Evolutionary conservation across 2,113 vertebrate genomes (phyloP).

Genomic region (Orthonyx spaldingii): DNA sequence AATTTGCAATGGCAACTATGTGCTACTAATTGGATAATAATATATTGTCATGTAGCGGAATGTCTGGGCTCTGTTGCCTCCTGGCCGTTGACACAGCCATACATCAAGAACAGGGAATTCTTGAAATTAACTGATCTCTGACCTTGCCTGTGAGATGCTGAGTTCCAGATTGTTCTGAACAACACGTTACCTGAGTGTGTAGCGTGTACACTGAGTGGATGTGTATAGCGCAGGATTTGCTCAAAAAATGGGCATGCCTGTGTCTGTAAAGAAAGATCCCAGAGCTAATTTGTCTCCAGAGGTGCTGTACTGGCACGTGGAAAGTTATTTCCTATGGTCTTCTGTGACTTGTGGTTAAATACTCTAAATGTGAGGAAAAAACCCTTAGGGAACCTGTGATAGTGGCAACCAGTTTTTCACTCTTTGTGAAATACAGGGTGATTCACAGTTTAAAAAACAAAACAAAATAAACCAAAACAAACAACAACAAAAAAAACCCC

Average conservation of each 20-base stretch:
- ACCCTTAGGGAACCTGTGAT: neutral
- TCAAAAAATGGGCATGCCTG: neutral
- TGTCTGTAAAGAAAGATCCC: neutral
- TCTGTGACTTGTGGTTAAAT: neutral
- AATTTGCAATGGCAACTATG: neutral
- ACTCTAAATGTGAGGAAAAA: neutral
- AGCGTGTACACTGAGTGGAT: too few species aligned
- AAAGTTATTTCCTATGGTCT: neutral
- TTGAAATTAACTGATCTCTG: neutral
- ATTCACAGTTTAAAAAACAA: neutral
- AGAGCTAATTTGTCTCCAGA: neutral
- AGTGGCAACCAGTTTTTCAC: neutral
- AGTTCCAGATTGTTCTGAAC: neutral
- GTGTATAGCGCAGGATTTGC: neutral
- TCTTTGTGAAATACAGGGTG: neutral
- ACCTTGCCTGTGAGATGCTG: neutral
- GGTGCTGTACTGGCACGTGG: neutral
- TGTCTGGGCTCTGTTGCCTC: neutral
- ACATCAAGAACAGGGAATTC: neutral
- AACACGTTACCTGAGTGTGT: accelerated
- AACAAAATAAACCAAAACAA: too few species aligned
- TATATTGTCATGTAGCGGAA: neutral
- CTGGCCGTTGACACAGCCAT: neutral
- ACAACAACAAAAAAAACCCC: too few species aligned
- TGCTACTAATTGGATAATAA: neutral